phyloP scores from a whole-genome alignment of 92 coral and sea anemone genomes.

The Zoanthus sociatus region DNA sequence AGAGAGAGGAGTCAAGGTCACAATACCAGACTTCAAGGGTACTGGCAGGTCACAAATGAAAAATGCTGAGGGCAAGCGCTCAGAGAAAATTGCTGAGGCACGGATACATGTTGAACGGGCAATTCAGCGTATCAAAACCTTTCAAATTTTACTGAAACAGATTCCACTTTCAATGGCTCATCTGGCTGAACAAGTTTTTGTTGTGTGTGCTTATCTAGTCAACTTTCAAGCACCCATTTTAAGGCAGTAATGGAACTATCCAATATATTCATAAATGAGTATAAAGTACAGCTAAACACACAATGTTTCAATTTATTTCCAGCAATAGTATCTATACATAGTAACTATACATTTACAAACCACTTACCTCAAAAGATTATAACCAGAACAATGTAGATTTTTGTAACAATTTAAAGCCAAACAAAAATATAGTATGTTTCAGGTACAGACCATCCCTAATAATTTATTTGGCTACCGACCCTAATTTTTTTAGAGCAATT shows the following conservation, averaged over 20 bases:
- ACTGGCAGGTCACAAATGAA: slow-evolving; percentile 42
- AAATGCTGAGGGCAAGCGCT: slow-evolving; percentile 1
- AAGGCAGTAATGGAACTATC: background rate
- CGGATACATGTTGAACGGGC: slow-evolving; percentile 45
- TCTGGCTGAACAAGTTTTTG: slow-evolving; percentile 14
- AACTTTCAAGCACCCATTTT: slow-evolving; percentile 14
- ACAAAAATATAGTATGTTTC: background rate
- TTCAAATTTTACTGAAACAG: slow-evolving; percentile 28
- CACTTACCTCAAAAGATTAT: too few species aligned
- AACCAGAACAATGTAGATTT: too few species aligned
- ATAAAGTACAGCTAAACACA: too few species aligned
- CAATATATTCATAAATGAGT: too few species aligned
- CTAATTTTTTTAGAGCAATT: background rate
- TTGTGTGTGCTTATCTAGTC: background rate
- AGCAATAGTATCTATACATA: too few species aligned
- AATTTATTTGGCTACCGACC: background rate
- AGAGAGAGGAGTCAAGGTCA: slow-evolving; percentile 54
- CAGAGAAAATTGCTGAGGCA: slow-evolving; percentile 65
- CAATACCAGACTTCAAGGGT: slow-evolving; percentile 52
- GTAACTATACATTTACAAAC: too few species aligned
- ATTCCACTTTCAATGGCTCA: slow-evolving; percentile 8
- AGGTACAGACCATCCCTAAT: background rate
- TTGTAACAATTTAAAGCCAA: background rate
- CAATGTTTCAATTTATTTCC: too few species aligned
- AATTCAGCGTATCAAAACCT: too few species aligned